Evolutionary conservation across 2,888 invertebrate species (phyloP), one percentile per base, ranked within the genome.

Genomic region (Ennomos quercinarius): DNA sequence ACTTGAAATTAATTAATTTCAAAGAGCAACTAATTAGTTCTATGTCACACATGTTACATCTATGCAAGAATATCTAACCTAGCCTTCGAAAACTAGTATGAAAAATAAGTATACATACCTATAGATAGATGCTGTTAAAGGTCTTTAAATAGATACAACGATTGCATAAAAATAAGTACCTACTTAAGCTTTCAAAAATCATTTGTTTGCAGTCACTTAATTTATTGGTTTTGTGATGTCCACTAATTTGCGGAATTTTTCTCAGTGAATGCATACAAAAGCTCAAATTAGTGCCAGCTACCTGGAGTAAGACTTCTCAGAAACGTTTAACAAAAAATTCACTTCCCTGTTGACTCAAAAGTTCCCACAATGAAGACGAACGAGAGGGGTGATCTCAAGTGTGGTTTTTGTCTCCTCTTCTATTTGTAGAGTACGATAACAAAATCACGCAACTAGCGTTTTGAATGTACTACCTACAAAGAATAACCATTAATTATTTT

Each of bases 321-420:
- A 89, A 89, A 68, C 67, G 70, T 61, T 66, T 66, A 60, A 78
- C 77, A 83, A 88, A 89, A 48, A 87, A 80, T 68, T 73, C 72
- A 78, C 82, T 81, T 85, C 83, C 78, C 82, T 76, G 78, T 83
- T 81, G 78, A 80, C 80, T 84, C 73, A 76, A 78, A 80, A 77
- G 83, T 91, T 90, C 91, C 89, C 91, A 91, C 89, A 92, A 86
- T 83, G 77, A 77, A 63, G 69, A 72, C 74, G 72, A 76, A 69
- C 78, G 82, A 84, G 85, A 86, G 84, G 85, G 88, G 88, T 86
- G 78, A 80, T 86, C 82, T 91, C 85, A 84, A 91, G 91, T 88
- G 87, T 80, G 75, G 83, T 90, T 91, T 91, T 91, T 91, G 83
- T 88, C 82, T 81, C 74, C 71, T 73, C 67, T 78, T 80, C 84